Evolutionary conservation across 1,140 invertebrate species (phyloP).

Genomic region (Drosophila tani): DNA sequence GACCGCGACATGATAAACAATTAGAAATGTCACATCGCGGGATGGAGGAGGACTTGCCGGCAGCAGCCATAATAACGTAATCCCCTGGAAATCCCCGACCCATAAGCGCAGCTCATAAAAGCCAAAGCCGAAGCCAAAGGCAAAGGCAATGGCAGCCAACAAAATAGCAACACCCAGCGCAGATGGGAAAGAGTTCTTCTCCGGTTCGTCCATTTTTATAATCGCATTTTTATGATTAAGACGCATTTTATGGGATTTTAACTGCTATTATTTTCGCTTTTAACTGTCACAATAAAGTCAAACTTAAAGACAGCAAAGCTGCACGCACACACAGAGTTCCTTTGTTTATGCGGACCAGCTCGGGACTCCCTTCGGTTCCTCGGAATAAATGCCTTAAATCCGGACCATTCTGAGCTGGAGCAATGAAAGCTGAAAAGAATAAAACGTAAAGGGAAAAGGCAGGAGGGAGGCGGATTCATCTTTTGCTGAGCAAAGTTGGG

Average conservation of each 20-base stretch:
- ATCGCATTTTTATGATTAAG: slow-evolving; percentile 84
- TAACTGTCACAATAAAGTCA: slow-evolving; percentile 84
- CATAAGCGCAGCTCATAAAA: slow-evolving; percentile 79
- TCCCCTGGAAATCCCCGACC: slow-evolving; percentile 25
- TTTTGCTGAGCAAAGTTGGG: slow-evolving; percentile 36
- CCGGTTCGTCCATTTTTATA: slow-evolving; percentile 78
- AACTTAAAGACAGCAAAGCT: slow-evolving; percentile 80
- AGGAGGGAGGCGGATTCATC: slow-evolving; percentile 36
- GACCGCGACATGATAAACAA: slow-evolving; percentile 69
- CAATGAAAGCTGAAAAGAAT: slow-evolving; percentile 28
- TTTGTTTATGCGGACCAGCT: slow-evolving; percentile 67
- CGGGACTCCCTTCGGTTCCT: slow-evolving; percentile 10
- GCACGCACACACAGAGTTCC: slow-evolving; percentile 56
- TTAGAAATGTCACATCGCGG: slow-evolving; percentile 62
- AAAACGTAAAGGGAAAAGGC: slow-evolving; percentile 9
- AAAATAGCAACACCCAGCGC: slow-evolving; percentile 60
- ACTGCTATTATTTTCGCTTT: slow-evolving; percentile 84
- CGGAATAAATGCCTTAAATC: slow-evolving; percentile 32
- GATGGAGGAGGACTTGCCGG: not conserved
- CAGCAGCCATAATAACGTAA: slow-evolving; percentile 68
- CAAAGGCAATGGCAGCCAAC: slow-evolving; percentile 67
- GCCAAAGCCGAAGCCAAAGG: slow-evolving; percentile 40
- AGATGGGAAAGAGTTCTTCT: slow-evolving; percentile 59
- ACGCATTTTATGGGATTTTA: slow-evolving; percentile 83
- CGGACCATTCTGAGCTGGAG: slow-evolving; percentile 12